Percentiles rank a stretch among this genome's conserved stretches.
Evolutionary conservation across 2,888 invertebrate genomes (phyloP).

Genomic region (Psococerastis gibbosa): DNA sequence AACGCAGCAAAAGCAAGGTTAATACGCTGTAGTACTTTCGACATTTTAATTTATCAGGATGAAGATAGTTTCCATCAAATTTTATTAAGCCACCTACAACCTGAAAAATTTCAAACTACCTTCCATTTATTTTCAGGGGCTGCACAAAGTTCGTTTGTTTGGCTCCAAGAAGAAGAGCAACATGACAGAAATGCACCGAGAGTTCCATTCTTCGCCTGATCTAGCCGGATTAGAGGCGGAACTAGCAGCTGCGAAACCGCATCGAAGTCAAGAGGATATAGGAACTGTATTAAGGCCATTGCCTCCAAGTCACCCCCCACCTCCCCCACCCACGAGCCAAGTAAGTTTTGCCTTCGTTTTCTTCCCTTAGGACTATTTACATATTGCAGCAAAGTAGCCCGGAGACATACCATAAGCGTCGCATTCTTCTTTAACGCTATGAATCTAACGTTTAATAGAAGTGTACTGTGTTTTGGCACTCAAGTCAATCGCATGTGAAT

Average conservation of each 20-base stretch:
- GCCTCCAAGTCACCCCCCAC: slow-evolving; percentile 66
- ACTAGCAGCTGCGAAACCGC: slow-evolving; percentile 27
- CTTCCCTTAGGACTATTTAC: too few species aligned
- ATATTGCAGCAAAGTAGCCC: too few species aligned
- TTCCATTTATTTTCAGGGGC: not conserved
- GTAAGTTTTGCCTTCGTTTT: slow-evolving; percentile 23
- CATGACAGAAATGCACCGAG: slow-evolving; percentile 43
- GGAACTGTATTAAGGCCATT: slow-evolving; percentile 28
- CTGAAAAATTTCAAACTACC: not conserved
- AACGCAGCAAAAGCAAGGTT: slow-evolving; percentile 59
- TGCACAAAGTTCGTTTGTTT: slow-evolving; percentile 28
- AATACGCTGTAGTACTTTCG: slow-evolving; percentile 20
- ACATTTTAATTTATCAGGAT: not conserved
- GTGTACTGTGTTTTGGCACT: too few species aligned
- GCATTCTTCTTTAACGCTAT: too few species aligned
- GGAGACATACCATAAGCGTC: too few species aligned
- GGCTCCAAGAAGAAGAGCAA: slow-evolving; percentile 15
- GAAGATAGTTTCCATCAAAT: too few species aligned
- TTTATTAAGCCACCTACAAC: not conserved
- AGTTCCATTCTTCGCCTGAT: slow-evolving; percentile 84
- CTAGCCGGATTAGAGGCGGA: slow-evolving; percentile 21
- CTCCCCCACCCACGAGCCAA: slow-evolving; percentile 56
- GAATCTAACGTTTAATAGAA: too few species aligned
- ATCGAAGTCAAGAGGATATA: slow-evolving; percentile 53
- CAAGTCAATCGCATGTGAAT: too few species aligned